These are phyloP conservation scores for Hyperoplus lanceolatus DNA, from an alignment of 2,797 vertebrate species.

Conservation along the genomic window DNA sequence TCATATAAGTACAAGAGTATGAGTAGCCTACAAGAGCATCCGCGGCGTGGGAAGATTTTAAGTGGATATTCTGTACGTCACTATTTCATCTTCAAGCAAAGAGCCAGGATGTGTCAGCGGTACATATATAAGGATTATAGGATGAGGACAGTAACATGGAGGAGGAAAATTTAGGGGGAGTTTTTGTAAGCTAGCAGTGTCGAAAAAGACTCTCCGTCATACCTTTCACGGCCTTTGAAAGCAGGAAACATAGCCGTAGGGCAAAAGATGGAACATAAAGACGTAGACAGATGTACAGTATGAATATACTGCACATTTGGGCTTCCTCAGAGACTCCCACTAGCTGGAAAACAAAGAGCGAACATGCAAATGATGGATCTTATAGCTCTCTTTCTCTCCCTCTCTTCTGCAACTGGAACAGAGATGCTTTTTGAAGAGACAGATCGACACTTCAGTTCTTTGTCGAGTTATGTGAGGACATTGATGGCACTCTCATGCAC, in stretches of 20 bases:
- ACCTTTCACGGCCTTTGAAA: conserved; percentile 21
- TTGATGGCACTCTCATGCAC: background rate
- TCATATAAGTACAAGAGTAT: conserved; percentile 47
- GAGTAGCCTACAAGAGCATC: conserved; percentile 25
- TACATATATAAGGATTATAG: conserved; percentile 25
- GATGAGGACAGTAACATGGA: conserved; percentile 22
- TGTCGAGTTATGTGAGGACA: background rate
- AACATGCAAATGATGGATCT: conserved; percentile 1
- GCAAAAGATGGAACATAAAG: conserved; percentile 15
- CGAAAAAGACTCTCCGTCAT: background rate
- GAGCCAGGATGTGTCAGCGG: background rate
- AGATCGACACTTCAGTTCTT: conserved; percentile 2
- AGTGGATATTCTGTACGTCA: conserved; percentile 21
- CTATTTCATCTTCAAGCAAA: conserved; percentile 27
- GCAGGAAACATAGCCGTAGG: conserved; percentile 19
- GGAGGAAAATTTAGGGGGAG: background rate
- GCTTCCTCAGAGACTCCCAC: conserved; percentile 1
- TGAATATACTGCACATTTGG: background rate
- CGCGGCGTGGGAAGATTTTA: conserved; percentile 27
- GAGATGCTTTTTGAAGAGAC: conserved; percentile 4
- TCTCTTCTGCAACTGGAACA: conserved; percentile 1
- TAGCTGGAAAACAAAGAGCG: conserved; percentile 10
- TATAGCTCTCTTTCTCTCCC: background rate
- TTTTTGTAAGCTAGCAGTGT: conserved; percentile 7
- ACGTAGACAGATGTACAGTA: conserved; percentile 6